These are phyloP conservation scores for Gymnodraco acuticeps DNA, from an alignment of 2,797 vertebrate genomes.

Conservation along the genomic window DNA sequence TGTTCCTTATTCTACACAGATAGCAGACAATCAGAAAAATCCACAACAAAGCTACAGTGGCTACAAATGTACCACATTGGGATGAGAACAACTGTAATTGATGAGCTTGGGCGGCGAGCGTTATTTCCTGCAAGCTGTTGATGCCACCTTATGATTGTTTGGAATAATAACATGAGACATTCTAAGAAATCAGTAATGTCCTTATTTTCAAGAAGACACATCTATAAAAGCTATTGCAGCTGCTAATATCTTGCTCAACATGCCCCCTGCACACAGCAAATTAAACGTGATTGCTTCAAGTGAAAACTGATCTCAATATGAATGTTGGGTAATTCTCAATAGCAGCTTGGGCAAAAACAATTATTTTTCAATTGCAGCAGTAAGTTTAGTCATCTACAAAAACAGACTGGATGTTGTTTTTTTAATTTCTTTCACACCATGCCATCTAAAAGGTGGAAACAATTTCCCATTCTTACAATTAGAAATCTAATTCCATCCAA, in stretches of 20 bases:
- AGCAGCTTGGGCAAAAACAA: too few species aligned
- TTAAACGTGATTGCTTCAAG: too few species aligned
- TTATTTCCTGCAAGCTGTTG: neutral
- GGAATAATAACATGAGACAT: neutral
- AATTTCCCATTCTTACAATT: neutral
- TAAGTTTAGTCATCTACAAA: too few species aligned
- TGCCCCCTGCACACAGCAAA: too few species aligned
- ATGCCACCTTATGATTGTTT: neutral
- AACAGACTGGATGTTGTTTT: neutral
- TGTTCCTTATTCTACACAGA: neutral
- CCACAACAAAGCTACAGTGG: neutral
- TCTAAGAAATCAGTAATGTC: neutral
- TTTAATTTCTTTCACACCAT: neutral
- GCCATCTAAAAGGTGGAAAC: neutral
- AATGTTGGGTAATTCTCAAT: too few species aligned
- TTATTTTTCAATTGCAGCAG: too few species aligned
- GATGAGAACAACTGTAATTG: neutral
- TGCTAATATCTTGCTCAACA: too few species aligned
- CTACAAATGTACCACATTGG: neutral
- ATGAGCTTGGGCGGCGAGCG: neutral
- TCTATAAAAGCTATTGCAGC: too few species aligned
- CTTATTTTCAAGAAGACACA: too few species aligned
- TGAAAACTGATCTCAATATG: too few species aligned
- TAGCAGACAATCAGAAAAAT: neutral
- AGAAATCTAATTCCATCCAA: neutral